Evolutionary conservation across 1,140 invertebrate genomes (phyloP), one percentile per base, ranked within the genome.

Genomic region (Drosophila pruinosa): DNA sequence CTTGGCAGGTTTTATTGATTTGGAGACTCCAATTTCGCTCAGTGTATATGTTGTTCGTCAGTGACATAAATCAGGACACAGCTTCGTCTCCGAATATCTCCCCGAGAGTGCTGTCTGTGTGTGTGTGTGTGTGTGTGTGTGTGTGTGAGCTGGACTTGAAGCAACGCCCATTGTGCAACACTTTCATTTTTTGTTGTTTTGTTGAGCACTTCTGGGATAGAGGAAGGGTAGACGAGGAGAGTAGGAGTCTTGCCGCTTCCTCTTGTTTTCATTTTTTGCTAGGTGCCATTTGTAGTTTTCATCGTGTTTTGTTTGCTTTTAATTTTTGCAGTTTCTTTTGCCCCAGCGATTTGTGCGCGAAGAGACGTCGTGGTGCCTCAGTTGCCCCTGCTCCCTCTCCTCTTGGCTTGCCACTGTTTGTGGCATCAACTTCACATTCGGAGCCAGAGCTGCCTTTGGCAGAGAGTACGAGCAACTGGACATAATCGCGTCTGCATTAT

Each of bases 401-500:
- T 3, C n/a, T 7, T 14, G 17, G 4, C 39, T 4, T 56, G 36
- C 10, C 12, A 14, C 26, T 22, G 38, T 19, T 17, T 45, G 54
- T 76, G 58, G 73, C 68, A 72, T 86, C 82, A 86, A 88, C 81
- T 75, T 86, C 81, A 88, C 83, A 86, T 82, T 81, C 68, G 67
- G 36, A 78, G 67, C 38, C 72, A 82, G 82, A 3, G 31, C 31
- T 34, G 31, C 82, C 82, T 81, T 28, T 48, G 47, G 47, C 31
- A 50, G 47, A 12, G 47, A 45, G 56, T 6, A n/a, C 36, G 39
- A 45, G 41, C 56, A 45, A 58, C 58, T 74, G 89, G 89, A 90
- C 89, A 90, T 90, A 90, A 90, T 90, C 89, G 89, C 83, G 89
- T 85, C 83, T 90, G 89, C 89, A 90, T 90, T 90, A 90, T 90